Percentiles rank a stretch among this genome's conserved stretches.
These are phyloP conservation scores for Aspidapion aeneum DNA, from an alignment of 2,888 invertebrate genomes.

Conservation along the genomic window DNA sequence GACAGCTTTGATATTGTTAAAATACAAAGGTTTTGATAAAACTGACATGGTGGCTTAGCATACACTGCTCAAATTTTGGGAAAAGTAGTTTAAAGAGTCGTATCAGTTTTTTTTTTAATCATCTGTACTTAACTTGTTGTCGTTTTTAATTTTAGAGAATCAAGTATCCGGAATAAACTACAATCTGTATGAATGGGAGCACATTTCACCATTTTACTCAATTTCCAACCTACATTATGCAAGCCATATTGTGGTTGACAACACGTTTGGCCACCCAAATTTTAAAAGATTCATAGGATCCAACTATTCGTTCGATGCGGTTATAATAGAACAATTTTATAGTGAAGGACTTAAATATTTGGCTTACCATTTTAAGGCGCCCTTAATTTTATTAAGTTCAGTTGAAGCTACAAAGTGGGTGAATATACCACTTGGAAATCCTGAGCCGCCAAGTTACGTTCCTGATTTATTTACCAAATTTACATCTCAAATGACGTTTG, in stretches of 20 bases:
- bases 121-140: no score
- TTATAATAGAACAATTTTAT: constrained; percentile 45
- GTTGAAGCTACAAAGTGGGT: constrained; percentile 46
- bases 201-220: not conserved
- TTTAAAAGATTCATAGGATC: constrained; percentile 22
- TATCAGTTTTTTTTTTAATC: no score
- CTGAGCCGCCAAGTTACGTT: constrained; percentile 50
- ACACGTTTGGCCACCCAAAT: constrained; percentile 19
- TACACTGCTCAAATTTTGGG: no score
- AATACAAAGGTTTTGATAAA: no score
- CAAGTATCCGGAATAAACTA: not conserved
- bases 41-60: no score
- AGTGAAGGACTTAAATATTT: constrained; percentile 48
- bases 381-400: constrained; percentile 43
- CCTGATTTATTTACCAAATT: constrained; percentile 47
- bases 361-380: constrained; percentile 39
- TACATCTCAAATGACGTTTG: constrained; percentile 22
- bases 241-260: not conserved
- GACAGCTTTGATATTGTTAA: no score
- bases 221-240: not conserved
- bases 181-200: not conserved
- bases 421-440: constrained; percentile 50
- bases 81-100: no score
- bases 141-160: not conserved
- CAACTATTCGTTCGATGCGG: constrained; percentile 24